These are phyloP conservation scores for Drosophila hydei DNA, from an alignment of 1,140 invertebrate genomes.

Conservation along the genomic window DNA sequence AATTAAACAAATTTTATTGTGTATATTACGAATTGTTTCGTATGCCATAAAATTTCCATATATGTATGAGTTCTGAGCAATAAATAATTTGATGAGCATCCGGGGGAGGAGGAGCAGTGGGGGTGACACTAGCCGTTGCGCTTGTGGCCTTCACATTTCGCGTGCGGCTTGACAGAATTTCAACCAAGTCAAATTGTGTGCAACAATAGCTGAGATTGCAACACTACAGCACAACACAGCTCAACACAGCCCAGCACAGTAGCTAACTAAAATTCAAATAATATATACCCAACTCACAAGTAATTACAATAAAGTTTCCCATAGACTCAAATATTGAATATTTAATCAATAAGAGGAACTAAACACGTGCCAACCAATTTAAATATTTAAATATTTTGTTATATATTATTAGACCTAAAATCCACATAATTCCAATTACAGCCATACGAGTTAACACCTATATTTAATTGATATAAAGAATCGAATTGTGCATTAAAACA, in stretches of 20 bases:
- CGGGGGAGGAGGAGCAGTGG: not conserved
- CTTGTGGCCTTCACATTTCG: slow-evolving; percentile 52
- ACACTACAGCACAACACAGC: slow-evolving; percentile 29
- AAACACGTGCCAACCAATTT: not conserved
- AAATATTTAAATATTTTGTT: slow-evolving; percentile 4
- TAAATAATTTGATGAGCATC: slow-evolving; percentile 13
- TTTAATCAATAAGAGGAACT: slow-evolving; percentile 18
- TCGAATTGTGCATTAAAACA: no score
- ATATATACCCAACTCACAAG: not conserved
- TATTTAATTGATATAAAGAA: slow-evolving; percentile 1
- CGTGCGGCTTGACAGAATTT: slow-evolving; percentile 46
- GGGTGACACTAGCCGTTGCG: slow-evolving; percentile 6
- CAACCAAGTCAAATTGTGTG: slow-evolving; percentile 40
- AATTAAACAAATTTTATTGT: not conserved
- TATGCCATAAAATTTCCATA: slow-evolving; percentile 11
- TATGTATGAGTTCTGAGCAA: slow-evolving; percentile 14
- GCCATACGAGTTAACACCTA: not conserved
- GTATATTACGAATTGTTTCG: not conserved
- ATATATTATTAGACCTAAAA: not conserved
- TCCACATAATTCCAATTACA: no score
- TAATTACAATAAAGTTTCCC: slow-evolving; percentile 6
- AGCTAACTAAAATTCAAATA: slow-evolving; percentile 12
- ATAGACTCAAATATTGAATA: not conserved
- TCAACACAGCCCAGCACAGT: slow-evolving; percentile 23
- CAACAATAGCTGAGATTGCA: slow-evolving; percentile 45